phyloP scores from a whole-genome alignment of 2,888 invertebrate genomes.

The Eupithecia centaureata region DNA sequence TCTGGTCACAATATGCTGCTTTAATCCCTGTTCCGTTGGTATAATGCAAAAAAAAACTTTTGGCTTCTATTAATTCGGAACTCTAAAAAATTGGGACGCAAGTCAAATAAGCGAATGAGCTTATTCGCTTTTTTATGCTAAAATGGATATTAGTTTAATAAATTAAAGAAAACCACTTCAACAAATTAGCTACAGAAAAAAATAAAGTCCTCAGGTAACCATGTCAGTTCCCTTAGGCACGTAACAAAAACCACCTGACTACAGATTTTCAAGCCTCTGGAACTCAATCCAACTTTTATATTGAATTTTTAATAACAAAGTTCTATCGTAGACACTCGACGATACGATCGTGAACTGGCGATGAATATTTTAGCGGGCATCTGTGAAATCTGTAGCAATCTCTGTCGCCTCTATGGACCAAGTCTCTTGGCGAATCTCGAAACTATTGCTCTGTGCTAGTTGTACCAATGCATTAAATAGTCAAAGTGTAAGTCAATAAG shows the following conservation, averaged over 20 bases:
- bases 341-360: slow-evolving; percentile 29
- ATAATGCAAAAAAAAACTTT: no score
- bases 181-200: background rate
- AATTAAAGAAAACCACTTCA: background rate
- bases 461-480: no score
- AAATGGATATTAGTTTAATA: no score
- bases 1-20: no score
- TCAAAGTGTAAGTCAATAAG: no score
- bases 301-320: slow-evolving; percentile 46
- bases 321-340: slow-evolving; percentile 34
- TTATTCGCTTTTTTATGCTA: no score
- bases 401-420: background rate
- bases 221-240: slow-evolving; percentile 26
- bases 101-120: no score
- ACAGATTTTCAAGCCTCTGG: slow-evolving; percentile 29
- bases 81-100: no score
- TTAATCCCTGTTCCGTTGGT: no score
- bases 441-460: no score
- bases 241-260: slow-evolving; percentile 20
- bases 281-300: slow-evolving; percentile 47
- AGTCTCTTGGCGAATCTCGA: background rate
- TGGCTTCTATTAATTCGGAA: no score
- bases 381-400: slow-evolving; percentile 5
- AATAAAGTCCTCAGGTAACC: background rate
- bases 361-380: slow-evolving; percentile 31